A percentile compares a stretch with the other conserved stretches of the same genome.
Conservation (phyloP, 2,797 vertebrate genomes). For the Erethizon dorsatum region DNA sequence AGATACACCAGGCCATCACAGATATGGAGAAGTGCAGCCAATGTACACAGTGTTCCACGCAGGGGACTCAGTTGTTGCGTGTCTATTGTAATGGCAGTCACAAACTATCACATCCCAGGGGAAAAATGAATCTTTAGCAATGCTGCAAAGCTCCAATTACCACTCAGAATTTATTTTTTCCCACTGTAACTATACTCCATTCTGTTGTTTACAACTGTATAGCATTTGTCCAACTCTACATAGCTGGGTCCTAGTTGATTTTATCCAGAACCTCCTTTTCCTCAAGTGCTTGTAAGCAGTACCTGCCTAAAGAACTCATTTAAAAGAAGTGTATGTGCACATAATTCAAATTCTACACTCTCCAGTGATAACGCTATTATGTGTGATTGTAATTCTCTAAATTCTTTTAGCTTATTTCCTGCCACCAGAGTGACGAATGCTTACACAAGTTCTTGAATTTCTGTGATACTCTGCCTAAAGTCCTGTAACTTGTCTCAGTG, state of each 20-base stretch:
- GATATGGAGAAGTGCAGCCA: not conserved
- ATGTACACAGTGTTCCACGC: not conserved
- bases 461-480: constrained; percentile 76
- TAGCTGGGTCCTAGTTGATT: constrained; percentile 64
- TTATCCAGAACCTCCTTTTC: constrained; percentile 72
- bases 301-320: constrained; percentile 66
- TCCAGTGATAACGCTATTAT: constrained; percentile 72
- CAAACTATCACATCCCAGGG: not conserved
- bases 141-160: not conserved
- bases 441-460: constrained; percentile 75
- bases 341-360: constrained; percentile 80
- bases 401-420: constrained; percentile 79
- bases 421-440: constrained; percentile 73
- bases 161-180: constrained; percentile 15
- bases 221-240: not conserved
- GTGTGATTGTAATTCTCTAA: constrained; percentile 80
- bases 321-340: constrained; percentile 65
- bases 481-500: constrained; percentile 73
- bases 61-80: not conserved
- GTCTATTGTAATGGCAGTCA: not conserved
- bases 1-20: not conserved
- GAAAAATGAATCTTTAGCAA: not conserved
- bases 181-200: not conserved
- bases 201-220: not conserved
- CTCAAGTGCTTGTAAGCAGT: constrained; percentile 65